Evolutionary conservation across 2,113 vertebrate species (phyloP).

Genomic region (Nibea coibor): DNA sequence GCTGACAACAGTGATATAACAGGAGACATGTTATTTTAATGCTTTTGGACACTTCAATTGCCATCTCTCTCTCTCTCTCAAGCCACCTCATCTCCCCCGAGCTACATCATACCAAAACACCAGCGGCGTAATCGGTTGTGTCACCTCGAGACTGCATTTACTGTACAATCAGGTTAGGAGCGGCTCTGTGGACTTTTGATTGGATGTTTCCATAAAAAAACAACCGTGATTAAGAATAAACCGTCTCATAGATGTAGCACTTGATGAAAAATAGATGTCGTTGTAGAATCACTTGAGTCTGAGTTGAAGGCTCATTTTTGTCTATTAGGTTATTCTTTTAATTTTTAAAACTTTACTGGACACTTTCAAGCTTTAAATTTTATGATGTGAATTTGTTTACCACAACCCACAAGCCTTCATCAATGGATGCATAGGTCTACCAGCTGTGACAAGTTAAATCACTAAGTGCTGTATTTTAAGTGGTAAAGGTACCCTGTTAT

Average conservation of each 20-base stretch:
- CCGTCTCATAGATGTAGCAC: not conserved
- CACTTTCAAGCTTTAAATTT: not conserved
- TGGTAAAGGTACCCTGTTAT: not conserved
- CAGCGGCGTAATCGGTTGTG: constrained; percentile 39
- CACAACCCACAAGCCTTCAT: no score
- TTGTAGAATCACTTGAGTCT: not conserved
- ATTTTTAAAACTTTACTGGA: not conserved
- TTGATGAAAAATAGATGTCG: not conserved
- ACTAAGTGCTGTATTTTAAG: not conserved
- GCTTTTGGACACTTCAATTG: constrained; percentile 63
- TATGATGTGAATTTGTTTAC: not conserved
- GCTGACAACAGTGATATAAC: constrained; percentile 44
- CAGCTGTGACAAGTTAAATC: not conserved
- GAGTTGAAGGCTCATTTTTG: not conserved
- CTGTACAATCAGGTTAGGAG: constrained; percentile 2
- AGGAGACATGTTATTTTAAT: constrained; percentile 59
- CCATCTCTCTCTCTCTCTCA: constrained; percentile 35
- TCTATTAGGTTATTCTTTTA: not conserved
- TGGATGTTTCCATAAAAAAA: constrained; percentile 1
- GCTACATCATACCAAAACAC: constrained; percentile 36
- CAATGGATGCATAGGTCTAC: not conserved
- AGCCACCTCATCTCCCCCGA: constrained; percentile 12
- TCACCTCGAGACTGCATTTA: constrained; percentile 46
- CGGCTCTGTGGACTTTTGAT: constrained; percentile 9
- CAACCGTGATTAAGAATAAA: not conserved